These are phyloP conservation scores for Electrona antarctica DNA, from an alignment of 2,113 vertebrate genomes.

Conservation along the genomic window DNA sequence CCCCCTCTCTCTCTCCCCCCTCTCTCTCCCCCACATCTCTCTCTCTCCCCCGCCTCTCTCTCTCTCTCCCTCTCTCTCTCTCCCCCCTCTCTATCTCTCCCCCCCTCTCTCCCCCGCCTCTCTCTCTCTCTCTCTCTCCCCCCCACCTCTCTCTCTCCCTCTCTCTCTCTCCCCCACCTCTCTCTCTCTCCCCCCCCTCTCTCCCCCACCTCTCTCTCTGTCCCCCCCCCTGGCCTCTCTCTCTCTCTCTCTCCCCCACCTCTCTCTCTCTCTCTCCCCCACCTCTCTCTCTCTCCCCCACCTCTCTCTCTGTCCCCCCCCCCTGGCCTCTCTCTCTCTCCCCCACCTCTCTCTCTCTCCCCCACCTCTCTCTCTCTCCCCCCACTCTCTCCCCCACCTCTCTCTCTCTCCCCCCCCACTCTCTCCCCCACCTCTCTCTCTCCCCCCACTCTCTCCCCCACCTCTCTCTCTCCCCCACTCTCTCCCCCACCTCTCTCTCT, in stretches of 20 bases:
- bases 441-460: too few relatives aligned
- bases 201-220: not conserved
- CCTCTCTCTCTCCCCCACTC: too few relatives aligned
- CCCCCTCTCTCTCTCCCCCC: not conserved
- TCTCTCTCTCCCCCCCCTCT: slow-evolving; percentile 57
- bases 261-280: too few relatives aligned
- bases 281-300: too few relatives aligned
- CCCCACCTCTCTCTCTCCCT: not conserved
- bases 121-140: slow-evolving; percentile 7
- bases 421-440: not conserved
- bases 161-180: not conserved
- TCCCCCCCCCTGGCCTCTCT: not conserved
- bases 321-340: too few relatives aligned
- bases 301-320: too few relatives aligned
- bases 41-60: slow-evolving; percentile 12
- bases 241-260: too few relatives aligned
- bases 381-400: too few relatives aligned
- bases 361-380: too few relatives aligned
- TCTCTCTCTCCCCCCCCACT: not conserved
- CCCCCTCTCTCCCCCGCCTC: not conserved
- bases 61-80: slow-evolving; percentile 1
- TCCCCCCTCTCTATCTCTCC: slow-evolving; percentile 26
- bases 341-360: too few relatives aligned
- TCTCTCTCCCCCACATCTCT: too few relatives aligned
- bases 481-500: too few relatives aligned